Evolutionary conservation across 2,113 vertebrate genomes (phyloP).

Genomic region (Triplophysa rosa): DNA sequence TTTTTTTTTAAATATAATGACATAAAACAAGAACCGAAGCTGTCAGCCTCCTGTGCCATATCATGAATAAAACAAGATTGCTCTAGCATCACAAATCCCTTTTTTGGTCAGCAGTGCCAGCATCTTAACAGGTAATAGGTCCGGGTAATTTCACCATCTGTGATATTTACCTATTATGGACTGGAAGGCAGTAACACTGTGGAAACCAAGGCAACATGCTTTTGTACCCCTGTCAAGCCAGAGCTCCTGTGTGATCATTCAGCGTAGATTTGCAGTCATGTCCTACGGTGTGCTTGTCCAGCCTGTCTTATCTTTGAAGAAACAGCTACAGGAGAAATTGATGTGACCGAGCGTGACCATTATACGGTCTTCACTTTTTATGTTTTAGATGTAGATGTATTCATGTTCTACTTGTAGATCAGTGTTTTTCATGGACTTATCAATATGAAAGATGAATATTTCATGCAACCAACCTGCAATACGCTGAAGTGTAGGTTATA

Average conservation of each 20-base stretch:
- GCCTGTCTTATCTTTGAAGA: background rate
- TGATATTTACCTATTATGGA: conserved; percentile 1
- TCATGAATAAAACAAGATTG: background rate
- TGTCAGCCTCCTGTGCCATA: no score
- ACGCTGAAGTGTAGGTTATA: background rate
- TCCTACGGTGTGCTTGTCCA: conserved; percentile 4
- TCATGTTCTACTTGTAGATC: no score
- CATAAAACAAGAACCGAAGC: no score
- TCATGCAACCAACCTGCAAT: background rate
- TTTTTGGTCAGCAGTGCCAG: conserved; percentile 15
- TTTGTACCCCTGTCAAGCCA: conserved; percentile 29
- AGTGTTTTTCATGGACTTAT: no score
- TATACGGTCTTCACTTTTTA: background rate
- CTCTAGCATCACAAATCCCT: conserved; percentile 3
- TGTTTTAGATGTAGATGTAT: background rate
- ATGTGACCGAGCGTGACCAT: background rate
- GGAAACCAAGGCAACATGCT: conserved; percentile 36
- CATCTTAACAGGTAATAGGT: background rate
- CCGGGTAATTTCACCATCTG: background rate
- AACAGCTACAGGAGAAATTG: background rate
- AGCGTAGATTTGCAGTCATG: conserved; percentile 7
- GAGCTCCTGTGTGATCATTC: conserved; percentile 33
- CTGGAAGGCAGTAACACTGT: background rate
- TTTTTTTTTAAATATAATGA: no score
- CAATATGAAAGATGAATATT: background rate